Percentiles rank a stretch among this genome's conserved stretches.
Conservation (phyloP, 2,888 invertebrate species). For the Hartigia nigra region DNA sequence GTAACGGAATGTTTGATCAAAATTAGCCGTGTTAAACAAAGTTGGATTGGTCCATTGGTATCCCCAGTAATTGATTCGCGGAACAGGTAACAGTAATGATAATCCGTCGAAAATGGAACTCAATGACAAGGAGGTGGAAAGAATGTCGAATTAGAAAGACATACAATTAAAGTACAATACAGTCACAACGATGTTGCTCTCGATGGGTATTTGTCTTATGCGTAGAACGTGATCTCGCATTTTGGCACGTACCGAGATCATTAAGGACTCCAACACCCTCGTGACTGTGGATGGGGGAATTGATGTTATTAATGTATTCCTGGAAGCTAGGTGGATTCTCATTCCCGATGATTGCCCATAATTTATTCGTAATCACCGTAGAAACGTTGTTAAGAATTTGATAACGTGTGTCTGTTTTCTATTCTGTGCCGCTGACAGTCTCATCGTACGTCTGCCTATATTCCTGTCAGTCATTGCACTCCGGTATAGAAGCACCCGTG, state of each 20-base stretch:
- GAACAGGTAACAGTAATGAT: not conserved
- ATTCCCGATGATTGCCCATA: conserved; percentile 54
- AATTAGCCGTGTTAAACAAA: not conserved
- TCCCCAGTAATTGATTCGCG: not conserved
- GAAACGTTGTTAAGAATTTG: conserved; percentile 40
- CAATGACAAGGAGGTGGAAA: not conserved
- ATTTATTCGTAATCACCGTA: conserved; percentile 51
- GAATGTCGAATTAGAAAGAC: not conserved
- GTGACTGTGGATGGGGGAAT: conserved; percentile 36
- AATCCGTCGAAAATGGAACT: not conserved
- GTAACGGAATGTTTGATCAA: not conserved
- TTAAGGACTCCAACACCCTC: conserved; percentile 36
- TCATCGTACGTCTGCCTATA: not conserved
- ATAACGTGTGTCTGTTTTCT: conserved; percentile 25
- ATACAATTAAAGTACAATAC: not conserved
- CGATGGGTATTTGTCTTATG: not conserved
- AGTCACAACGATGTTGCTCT: not conserved
- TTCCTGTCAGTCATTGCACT: not conserved
- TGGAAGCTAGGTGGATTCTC: conserved; percentile 48
- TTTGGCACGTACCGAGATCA: conserved; percentile 56
- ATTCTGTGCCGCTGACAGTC: not conserved
- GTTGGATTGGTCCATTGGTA: not conserved
- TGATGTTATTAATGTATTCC: conserved; percentile 58
- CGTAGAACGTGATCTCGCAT: conserved; percentile 36
- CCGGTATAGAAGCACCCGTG: not conserved